Conservation (phyloP, 2,797 vertebrate genomes). For the Neoniphon sammara region DNA sequence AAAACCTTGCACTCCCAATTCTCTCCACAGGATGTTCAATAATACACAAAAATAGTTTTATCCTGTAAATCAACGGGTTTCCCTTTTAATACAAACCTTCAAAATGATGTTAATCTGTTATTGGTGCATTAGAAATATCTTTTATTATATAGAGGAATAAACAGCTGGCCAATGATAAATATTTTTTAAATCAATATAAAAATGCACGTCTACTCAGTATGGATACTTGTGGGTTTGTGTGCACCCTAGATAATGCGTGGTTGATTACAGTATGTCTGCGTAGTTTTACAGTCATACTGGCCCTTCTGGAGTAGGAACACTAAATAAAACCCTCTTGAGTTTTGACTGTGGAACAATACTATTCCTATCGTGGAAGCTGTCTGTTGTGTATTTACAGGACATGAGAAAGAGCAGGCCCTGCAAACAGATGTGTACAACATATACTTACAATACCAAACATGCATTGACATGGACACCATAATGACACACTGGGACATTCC, state of each 20-base stretch:
- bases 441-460: slow-evolving; percentile 77
- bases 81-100: slow-evolving; percentile 4
- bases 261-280: slow-evolving; percentile 69
- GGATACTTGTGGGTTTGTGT: slow-evolving; percentile 53
- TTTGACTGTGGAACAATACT: slow-evolving; percentile 72
- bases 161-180: slow-evolving; percentile 18
- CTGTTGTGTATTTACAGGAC: slow-evolving; percentile 73
- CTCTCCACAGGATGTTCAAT: not conserved
- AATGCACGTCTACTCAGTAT: slow-evolving; percentile 46
- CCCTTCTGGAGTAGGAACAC: slow-evolving; percentile 48
- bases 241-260: slow-evolving; percentile 60
- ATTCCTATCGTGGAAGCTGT: slow-evolving; percentile 59
- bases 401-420: slow-evolving; percentile 63
- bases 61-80: not conserved
- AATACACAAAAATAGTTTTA: not conserved
- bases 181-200: slow-evolving; percentile 29
- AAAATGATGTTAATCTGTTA: not conserved
- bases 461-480: slow-evolving; percentile 74
- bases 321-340: slow-evolving; percentile 65
- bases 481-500: slow-evolving; percentile 75
- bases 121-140: slow-evolving; percentile 5
- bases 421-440: slow-evolving; percentile 74
- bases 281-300: slow-evolving; percentile 65
- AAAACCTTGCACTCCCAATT: not conserved
- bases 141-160: slow-evolving; percentile 6